A percentile compares a stretch with the other conserved stretches of the same genome.
Conservation (phyloP, 2,888 invertebrate species). For the Agrenia bidenticulata region DNA sequence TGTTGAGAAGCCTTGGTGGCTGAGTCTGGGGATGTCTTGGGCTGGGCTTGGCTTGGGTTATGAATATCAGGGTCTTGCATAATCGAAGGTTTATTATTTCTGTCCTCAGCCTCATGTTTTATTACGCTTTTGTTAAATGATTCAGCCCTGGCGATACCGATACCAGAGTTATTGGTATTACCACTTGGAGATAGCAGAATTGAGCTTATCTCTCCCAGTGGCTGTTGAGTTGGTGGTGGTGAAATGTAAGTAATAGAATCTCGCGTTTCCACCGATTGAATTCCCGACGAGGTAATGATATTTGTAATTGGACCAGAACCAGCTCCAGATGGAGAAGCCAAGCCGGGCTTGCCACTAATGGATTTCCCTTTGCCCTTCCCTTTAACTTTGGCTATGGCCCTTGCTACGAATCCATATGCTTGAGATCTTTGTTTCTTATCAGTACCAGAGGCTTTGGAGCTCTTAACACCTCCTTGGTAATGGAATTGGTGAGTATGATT, state of each 20-base stretch:
- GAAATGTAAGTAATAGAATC: constrained; percentile 24
- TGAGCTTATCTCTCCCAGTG: neutral
- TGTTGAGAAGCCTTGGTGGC: neutral
- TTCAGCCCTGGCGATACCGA: constrained; percentile 1
- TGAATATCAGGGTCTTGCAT: neutral
- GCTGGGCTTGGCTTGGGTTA: neutral
- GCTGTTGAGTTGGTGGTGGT: constrained; percentile 22
- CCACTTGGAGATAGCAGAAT: neutral
- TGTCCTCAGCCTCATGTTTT: constrained; percentile 3
- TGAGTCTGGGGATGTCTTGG: neutral
- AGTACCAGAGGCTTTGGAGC: neutral
- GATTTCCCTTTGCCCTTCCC: constrained; percentile 27
- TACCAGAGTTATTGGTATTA: no score
- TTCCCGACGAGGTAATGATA: constrained; percentile 6
- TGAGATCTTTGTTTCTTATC: constrained; percentile 6
- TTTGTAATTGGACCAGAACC: no score
- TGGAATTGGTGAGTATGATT: constrained; percentile 18
- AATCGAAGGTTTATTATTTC: neutral
- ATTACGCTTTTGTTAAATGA: constrained; percentile 13
- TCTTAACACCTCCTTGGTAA: constrained; percentile 21
- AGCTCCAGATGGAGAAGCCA: no score
- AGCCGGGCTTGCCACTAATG: neutral
- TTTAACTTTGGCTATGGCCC: constrained; percentile 45
- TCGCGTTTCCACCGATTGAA: constrained; percentile 15
- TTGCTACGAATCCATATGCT: constrained; percentile 36